Conservation (phyloP, 2,113 vertebrate species). For the Eira barbara region DNA sequence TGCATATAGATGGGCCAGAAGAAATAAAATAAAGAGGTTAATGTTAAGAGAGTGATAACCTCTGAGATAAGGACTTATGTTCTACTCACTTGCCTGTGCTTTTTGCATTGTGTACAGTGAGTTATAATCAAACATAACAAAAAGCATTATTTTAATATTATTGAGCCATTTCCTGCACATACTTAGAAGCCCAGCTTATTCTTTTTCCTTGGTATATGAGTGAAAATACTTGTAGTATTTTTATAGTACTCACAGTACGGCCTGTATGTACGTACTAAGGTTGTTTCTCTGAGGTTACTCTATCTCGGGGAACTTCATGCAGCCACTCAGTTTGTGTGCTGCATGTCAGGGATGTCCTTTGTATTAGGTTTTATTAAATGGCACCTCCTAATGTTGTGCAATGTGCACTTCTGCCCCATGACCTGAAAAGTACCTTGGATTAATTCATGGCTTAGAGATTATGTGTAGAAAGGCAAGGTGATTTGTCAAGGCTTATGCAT, state of each 20-base stretch:
- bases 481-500: neutral
- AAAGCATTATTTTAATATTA: neutral
- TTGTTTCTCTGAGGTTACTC: neutral
- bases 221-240: neutral
- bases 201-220: neutral
- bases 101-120: neutral
- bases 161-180: neutral
- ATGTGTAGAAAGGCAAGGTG: neutral
- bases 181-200: neutral
- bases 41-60: neutral
- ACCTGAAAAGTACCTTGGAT: neutral
- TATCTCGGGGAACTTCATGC: neutral
- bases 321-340: accelerated
- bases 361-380: neutral
- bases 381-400: neutral
- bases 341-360: neutral
- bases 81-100: neutral
- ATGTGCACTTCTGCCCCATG: neutral
- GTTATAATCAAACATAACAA: neutral
- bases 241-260: too few species aligned
- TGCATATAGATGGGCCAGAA: neutral
- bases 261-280: too few species aligned
- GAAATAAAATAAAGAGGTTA: neutral
- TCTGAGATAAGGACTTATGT: neutral
- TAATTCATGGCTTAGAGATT: neutral